Percentiles rank a stretch among this genome's conserved stretches.
These are phyloP conservation scores for Aythya baeri DNA, from an alignment of 2,113 vertebrate species.

Conservation along the genomic window DNA sequence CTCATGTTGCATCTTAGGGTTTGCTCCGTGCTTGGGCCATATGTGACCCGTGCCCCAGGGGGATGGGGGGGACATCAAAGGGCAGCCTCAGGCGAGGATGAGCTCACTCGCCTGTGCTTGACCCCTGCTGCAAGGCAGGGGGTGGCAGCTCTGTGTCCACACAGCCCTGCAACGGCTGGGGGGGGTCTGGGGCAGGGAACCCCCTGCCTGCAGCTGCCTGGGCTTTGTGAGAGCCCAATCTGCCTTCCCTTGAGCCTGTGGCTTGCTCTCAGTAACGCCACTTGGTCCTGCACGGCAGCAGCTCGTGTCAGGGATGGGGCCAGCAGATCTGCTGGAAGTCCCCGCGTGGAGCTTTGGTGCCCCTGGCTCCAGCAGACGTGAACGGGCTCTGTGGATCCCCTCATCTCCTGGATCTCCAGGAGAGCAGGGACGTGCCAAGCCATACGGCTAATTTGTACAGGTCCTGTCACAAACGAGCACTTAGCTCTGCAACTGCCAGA, in stretches of 20 bases:
- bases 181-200: neutral
- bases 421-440: neutral
- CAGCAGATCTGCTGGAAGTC: neutral
- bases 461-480: neutral
- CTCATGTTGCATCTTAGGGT: slow-evolving; percentile 44
- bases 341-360: rapidly evolving
- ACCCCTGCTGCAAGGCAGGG: neutral
- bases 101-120: slow-evolving; percentile 9
- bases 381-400: neutral
- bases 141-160: neutral
- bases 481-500: slow-evolving; percentile 3
- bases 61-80: neutral
- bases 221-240: neutral
- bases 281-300: neutral
- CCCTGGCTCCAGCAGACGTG: too few relatives aligned
- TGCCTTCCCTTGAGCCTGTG: neutral
- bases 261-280: rapidly evolving
- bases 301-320: neutral
- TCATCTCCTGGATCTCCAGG: neutral
- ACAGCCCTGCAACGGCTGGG: rapidly evolving
- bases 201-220: neutral
- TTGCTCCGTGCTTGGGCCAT: neutral
- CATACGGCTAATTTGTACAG: neutral
- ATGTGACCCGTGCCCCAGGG: slow-evolving; percentile 19
- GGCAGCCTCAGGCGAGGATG: neutral